Conservation (phyloP, 2,888 invertebrate genomes). For the Galerucella nymphaeae region DNA sequence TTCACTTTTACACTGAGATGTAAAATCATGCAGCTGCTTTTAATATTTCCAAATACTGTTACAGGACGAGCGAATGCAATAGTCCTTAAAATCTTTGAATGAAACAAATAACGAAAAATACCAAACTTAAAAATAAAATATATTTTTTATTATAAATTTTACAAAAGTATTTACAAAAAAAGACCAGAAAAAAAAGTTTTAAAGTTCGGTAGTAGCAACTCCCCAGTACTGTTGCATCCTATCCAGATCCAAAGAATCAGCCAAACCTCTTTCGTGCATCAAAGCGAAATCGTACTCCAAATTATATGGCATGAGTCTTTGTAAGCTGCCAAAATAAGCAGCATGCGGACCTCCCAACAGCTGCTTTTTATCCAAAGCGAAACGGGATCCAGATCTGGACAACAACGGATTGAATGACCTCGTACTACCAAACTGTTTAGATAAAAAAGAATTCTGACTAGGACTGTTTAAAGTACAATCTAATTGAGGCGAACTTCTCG, state of each 20-base stretch:
- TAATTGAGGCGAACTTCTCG: constrained; percentile 78
- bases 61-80: no score
- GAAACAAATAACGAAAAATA: no score
- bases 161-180: no score
- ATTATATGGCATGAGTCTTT: constrained; percentile 85
- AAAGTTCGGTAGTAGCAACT: constrained; percentile 87
- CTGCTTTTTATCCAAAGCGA: constrained; percentile 71
- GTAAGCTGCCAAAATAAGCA: constrained; percentile 87
- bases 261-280: constrained; percentile 79
- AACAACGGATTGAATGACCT: constrained; percentile 78
- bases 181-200: constrained; percentile 17
- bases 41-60: no score
- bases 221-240: constrained; percentile 94
- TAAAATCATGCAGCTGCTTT: no score
- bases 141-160: no score
- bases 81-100: no score
- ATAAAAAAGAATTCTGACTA: constrained; percentile 69
- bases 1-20: no score
- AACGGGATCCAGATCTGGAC: constrained; percentile 70
- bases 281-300: constrained; percentile 87
- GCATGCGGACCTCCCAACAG: constrained; percentile 83
- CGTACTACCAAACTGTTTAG: constrained; percentile 83
- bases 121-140: no score
- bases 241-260: constrained; percentile 84
- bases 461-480: constrained; percentile 58